Evolutionary conservation across 2,113 vertebrate species (phyloP).

Genomic region (Pelobates fuscus): DNA sequence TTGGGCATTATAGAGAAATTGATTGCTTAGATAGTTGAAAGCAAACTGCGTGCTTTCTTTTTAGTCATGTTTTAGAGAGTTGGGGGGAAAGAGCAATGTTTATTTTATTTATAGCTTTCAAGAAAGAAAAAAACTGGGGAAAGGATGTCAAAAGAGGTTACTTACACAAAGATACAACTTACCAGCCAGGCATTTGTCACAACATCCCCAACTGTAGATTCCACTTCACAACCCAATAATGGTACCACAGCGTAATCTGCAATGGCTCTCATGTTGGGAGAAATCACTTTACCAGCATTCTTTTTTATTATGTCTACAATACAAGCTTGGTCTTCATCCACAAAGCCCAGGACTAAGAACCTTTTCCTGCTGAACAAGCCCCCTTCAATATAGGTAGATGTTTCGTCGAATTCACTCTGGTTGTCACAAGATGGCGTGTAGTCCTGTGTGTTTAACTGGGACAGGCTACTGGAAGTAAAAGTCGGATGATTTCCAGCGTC

Average conservation of each 20-base stretch:
- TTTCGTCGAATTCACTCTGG: constrained; percentile 54
- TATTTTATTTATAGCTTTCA: no score
- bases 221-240: constrained; percentile 83
- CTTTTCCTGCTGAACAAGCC: constrained; percentile 79
- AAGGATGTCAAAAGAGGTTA: no score
- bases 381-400: constrained; percentile 66
- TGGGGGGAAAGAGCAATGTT: no score
- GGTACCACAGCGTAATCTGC: constrained; percentile 93
- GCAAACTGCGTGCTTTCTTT: no score
- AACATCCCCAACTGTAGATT: constrained; percentile 87
- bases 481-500: constrained; percentile 52
- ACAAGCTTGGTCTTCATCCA: constrained; percentile 74
- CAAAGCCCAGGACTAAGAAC: constrained; percentile 87
- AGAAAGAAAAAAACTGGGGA: no score
- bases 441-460: constrained; percentile 53
- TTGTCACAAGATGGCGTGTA: constrained; percentile 50
- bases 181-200: constrained; percentile 97
- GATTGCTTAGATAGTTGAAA: no score
- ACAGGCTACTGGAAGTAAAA: constrained; percentile 41
- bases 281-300: constrained; percentile 78
- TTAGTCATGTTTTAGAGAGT: no score
- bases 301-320: constrained; percentile 77
- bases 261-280: constrained; percentile 69
- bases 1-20: no score
- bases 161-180: no score